Base-by-base conservation (phyloP, 1,140 invertebrate genomes). In the Papilio helenus region DNA sequence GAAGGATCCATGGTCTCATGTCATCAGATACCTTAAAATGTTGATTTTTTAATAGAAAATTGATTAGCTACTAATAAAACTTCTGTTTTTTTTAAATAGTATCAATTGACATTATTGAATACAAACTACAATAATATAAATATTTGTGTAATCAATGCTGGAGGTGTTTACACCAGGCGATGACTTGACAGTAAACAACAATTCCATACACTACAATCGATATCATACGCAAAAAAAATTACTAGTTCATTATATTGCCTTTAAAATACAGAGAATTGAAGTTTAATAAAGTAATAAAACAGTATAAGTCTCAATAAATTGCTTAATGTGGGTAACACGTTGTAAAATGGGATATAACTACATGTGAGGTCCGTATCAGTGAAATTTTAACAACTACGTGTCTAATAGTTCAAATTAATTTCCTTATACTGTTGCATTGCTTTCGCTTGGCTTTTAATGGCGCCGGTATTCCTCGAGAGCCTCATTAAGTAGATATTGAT, bases 401-500 rank as follows among this genome's bases (percentile, higher is more conserved):
- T 86, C 79, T 80, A 81, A 76, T 83, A 80, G 84, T 84, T 89
- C 89, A 87, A 87, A 90, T 90, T 87, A 88, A 84, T 87, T 91
- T 87, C 84, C 88, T 87, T 87, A 88, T 85, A 84, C 81, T 83
- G 80, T 82, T 65, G 83, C 58, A 79, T 74, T 71, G 81, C 88
- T 89, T 89, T 89, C 86, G 87, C 87, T 80, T 80, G 58, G 76
- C 79, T 86, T 88, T 86, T 89, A 88, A 89, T 91, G 86, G 86
- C 87, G 87, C 87, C 87, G 82, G 74, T 82, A 79, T 82, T 82
- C 80, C 77, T 80, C 82, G 83, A 39, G 76, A 16, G 85, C 83
- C 86, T 90, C 87, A 89, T 90, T 89, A 90, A 83, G 79, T 77
- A 84, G 87, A 88, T 90, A 87, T 88, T 85, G 86, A 90, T 90